Evolutionary conservation across 37 sponge, comb jelly and placozoan species (phyloP).

Genomic region (Oscarella lobularis): DNA sequence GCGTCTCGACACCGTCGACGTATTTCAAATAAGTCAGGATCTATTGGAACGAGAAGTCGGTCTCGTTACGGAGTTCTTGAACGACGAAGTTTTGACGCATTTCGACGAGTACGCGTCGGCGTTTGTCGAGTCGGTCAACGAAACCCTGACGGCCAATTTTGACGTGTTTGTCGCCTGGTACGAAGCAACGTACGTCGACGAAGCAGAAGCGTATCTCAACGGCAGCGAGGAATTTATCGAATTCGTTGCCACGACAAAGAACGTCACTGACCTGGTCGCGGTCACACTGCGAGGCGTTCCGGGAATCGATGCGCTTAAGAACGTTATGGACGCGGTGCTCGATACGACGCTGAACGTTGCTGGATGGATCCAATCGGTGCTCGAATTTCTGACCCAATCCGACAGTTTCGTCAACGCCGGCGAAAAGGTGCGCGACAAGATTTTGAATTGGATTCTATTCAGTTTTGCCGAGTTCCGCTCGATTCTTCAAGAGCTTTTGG

Average conservation of each 20-base stretch:
- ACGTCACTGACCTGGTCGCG: not conserved
- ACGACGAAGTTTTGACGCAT: not conserved
- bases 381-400: not conserved
- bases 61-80: not conserved
- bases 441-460: not conserved
- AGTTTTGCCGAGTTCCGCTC: not conserved
- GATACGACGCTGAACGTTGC: not conserved
- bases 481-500: not conserved
- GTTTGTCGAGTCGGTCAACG: not conserved
- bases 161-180: not conserved
- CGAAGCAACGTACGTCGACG: not conserved
- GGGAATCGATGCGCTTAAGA: not conserved
- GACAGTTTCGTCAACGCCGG: not conserved
- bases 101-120: not conserved
- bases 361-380: not conserved
- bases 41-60: not conserved
- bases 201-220: not conserved
- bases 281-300: not conserved
- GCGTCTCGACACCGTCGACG: not conserved
- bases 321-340: not conserved
- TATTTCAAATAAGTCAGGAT: not conserved
- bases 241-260: not conserved
- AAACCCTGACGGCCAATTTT: not conserved
- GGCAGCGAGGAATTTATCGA: not conserved
- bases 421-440: not conserved